A percentile compares a stretch with the other conserved stretches of the same genome.
Conservation (phyloP, 2,888 invertebrate genomes). For the Acanthococcus lagerstroemiae region DNA sequence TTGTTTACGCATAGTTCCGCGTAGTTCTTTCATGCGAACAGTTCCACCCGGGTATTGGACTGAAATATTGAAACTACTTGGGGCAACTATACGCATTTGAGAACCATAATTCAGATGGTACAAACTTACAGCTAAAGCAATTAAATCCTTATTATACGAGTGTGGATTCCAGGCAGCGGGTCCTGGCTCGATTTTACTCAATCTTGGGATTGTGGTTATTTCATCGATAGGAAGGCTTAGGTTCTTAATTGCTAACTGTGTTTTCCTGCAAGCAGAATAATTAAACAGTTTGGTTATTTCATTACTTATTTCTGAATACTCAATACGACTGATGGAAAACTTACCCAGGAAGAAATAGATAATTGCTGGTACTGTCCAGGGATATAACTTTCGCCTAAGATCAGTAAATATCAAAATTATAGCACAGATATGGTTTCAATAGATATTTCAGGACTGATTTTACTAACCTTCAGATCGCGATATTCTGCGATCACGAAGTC, state of each 20-base stretch:
- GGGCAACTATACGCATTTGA: no score
- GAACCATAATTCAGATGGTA: no score
- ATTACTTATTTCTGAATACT: no score
- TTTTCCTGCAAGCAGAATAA: conserved; percentile 49
- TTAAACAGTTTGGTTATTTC: no score
- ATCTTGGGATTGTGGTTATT: conserved; percentile 67
- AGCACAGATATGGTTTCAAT: no score
- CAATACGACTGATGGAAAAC: no score
- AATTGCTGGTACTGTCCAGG: conserved; percentile 73
- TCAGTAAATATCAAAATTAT: conserved; percentile 21
- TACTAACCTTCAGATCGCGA: conserved; percentile 58
- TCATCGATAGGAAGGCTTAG: conserved; percentile 58
- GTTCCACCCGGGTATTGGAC: conserved; percentile 81
- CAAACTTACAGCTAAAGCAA: conserved; percentile 74
- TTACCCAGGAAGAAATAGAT: conserved; percentile 74
- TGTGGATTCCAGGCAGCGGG: conserved; percentile 88
- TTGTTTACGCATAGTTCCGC: conserved; percentile 61
- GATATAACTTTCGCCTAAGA: conserved; percentile 84
- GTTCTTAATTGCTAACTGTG: conserved; percentile 71
- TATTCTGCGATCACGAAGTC: conserved; percentile 65
- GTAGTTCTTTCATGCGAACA: conserved; percentile 62
- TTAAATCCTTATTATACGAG: conserved; percentile 61
- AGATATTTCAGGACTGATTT: no score
- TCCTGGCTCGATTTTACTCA: conserved; percentile 87
- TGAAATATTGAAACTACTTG: conserved; percentile 42